These are phyloP conservation scores for Platyscapa corneri DNA, from an alignment of 1,140 invertebrate species.

Conservation along the genomic window DNA sequence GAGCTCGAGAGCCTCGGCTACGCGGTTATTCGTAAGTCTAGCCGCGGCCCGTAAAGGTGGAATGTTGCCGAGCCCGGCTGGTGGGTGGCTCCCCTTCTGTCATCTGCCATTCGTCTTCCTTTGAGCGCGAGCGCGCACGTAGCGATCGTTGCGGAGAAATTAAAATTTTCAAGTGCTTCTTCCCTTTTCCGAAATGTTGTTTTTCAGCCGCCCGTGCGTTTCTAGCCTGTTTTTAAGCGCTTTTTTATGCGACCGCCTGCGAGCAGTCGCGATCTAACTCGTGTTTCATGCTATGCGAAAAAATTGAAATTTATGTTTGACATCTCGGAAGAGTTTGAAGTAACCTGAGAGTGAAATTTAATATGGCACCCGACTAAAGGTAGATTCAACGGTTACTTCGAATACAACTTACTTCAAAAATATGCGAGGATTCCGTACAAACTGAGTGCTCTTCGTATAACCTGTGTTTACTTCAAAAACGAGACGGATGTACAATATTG, in stretches of 20 bases:
- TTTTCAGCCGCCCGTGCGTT: neutral
- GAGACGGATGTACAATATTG: neutral
- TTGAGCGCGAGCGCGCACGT: neutral
- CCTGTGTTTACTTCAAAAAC: constrained; percentile 7
- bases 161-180: constrained; percentile 15
- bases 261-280: constrained; percentile 2
- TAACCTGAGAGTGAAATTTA: constrained; percentile 41
- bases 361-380: constrained; percentile 5
- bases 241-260: neutral
- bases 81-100: neutral
- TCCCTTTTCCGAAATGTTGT: neutral
- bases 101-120: neutral
- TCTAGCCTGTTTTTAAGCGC: neutral
- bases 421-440: constrained; percentile 4
- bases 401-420: constrained; percentile 21
- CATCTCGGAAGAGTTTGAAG: constrained; percentile 16
- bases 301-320: constrained; percentile 42
- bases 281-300: neutral
- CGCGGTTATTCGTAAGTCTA: neutral
- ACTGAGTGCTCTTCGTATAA: neutral
- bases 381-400: constrained; percentile 11
- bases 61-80: neutral
- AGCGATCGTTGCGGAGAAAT: constrained; percentile 2
- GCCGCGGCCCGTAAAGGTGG: neutral
- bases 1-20: neutral